phyloP scores from a whole-genome alignment of 1,140 invertebrate genomes.

The Halictus rubicundus region DNA sequence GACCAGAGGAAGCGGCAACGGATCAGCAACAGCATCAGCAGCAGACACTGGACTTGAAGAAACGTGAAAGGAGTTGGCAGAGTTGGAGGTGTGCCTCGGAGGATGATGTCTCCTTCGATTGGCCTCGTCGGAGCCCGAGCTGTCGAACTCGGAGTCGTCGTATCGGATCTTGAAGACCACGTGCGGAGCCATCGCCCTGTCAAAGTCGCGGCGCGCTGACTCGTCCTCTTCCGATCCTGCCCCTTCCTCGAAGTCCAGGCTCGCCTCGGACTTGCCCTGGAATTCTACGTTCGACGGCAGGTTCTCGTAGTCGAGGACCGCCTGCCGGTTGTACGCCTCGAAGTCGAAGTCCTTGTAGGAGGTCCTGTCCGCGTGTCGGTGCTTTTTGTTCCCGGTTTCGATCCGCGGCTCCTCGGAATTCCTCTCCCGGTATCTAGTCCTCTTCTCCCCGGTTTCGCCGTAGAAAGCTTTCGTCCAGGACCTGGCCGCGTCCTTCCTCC shows the following conservation, averaged over 20 bases:
- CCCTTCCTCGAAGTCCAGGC: constrained; percentile 34
- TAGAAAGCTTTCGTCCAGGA: constrained; percentile 37
- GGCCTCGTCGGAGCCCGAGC: constrained; percentile 66
- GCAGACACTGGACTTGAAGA: constrained; percentile 22
- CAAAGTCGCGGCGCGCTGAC: constrained; percentile 61
- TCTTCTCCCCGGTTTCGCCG: constrained; percentile 29
- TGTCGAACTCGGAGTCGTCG: constrained; percentile 75
- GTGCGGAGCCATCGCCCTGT: constrained; percentile 72
- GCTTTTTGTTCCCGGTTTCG: constrained; percentile 31
- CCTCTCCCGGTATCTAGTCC: constrained; percentile 31
- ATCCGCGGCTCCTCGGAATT: constrained; percentile 34
- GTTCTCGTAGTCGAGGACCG: constrained; percentile 76
- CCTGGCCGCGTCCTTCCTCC: constrained; percentile 34
- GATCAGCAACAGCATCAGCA: constrained; percentile 16
- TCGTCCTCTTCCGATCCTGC: constrained; percentile 31
- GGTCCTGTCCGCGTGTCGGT: constrained; percentile 29
- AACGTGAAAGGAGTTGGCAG: constrained; percentile 59
- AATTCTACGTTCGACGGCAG: constrained; percentile 53
- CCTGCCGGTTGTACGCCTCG: constrained; percentile 74
- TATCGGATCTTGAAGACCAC: constrained; percentile 77
- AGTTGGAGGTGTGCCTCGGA: constrained; percentile 32
- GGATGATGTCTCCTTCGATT: constrained; percentile 30
- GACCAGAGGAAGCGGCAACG: constrained; percentile 52
- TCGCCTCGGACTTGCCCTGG: constrained; percentile 45
- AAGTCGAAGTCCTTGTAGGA: constrained; percentile 62